Conservation (phyloP, 2,797 vertebrate species). For the Varecia variegata region DNA sequence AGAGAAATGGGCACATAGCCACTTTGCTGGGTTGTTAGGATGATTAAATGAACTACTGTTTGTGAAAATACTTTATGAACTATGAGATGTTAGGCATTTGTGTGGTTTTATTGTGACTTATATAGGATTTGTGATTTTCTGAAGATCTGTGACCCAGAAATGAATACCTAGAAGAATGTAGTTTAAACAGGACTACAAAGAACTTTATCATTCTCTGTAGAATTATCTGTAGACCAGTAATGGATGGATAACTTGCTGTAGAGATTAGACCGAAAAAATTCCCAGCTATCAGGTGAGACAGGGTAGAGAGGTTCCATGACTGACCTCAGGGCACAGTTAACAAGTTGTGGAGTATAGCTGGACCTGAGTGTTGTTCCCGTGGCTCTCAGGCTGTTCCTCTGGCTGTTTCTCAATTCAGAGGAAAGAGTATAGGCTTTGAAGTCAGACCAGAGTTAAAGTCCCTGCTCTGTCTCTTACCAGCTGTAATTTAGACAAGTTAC, state of each 20-base stretch:
- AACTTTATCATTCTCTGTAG: constrained; percentile 11
- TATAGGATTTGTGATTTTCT: neutral
- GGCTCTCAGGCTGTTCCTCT: neutral
- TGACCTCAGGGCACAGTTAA: neutral
- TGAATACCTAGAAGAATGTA: neutral
- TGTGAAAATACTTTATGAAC: neutral
- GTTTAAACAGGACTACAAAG: constrained; percentile 30
- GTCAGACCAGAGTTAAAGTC: neutral
- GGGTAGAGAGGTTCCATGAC: neutral
- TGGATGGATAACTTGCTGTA: neutral
- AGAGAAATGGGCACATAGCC: neutral
- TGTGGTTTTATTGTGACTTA: neutral
- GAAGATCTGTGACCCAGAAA: neutral
- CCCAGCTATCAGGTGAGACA: neutral
- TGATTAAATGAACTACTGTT: neutral
- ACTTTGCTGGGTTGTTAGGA: neutral
- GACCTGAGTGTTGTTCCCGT: neutral
- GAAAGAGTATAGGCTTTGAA: neutral
- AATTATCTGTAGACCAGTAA: constrained; percentile 8
- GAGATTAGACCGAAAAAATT: neutral
- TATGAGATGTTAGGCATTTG: neutral
- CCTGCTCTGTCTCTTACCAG: neutral
- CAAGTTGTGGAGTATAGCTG: neutral
- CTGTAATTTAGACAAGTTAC: neutral
- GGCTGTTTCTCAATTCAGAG: neutral